A percentile compares a stretch with the other conserved stretches of the same genome.
phyloP scores from a whole-genome alignment of 2,888 invertebrate genomes.

The Eupeodes luniger region DNA sequence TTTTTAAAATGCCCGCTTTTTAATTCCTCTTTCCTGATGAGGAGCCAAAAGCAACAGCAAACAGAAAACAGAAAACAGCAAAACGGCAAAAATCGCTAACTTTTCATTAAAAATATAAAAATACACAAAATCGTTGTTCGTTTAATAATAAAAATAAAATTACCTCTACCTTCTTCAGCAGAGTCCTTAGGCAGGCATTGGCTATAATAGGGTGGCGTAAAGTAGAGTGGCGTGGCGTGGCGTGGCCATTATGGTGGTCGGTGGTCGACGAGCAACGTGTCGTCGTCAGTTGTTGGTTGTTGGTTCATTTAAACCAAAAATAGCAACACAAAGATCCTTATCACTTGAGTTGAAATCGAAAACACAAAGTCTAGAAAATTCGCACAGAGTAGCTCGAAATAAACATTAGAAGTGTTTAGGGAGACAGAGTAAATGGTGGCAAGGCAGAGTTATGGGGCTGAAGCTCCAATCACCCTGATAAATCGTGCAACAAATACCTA shows the following conservation, averaged over 20 bases:
- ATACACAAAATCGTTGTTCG: not conserved
- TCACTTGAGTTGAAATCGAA: conserved; percentile 53
- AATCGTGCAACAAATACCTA: conserved; percentile 61
- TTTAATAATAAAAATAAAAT: conserved; percentile 53
- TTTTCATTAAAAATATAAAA: not conserved
- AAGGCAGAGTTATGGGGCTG: not conserved
- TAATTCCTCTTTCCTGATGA: conserved; percentile 50
- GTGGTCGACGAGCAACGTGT: not conserved
- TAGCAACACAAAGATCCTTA: conserved; percentile 63
- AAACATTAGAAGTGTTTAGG: conserved; percentile 34
- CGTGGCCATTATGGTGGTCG: not conserved
- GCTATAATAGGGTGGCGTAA: not conserved
- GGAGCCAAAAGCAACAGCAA: conserved; percentile 16
- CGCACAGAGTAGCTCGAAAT: conserved; percentile 59
- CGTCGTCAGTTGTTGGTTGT: not conserved
- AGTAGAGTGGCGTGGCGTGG: not conserved
- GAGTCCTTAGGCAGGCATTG: not conserved
- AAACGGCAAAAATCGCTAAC: conserved; percentile 19
- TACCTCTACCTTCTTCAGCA: not conserved
- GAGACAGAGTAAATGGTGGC: conserved; percentile 16
- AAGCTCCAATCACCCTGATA: conserved; percentile 39
- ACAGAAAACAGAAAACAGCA: too few relatives aligned
- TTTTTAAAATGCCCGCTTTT: conserved; percentile 48
- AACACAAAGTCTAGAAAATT: conserved; percentile 55
- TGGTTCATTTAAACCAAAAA: conserved; percentile 36